Percentiles rank a stretch among this genome's conserved stretches.
Evolutionary conservation across 2,888 invertebrate species (phyloP).

Genomic region (Noctua janthe): DNA sequence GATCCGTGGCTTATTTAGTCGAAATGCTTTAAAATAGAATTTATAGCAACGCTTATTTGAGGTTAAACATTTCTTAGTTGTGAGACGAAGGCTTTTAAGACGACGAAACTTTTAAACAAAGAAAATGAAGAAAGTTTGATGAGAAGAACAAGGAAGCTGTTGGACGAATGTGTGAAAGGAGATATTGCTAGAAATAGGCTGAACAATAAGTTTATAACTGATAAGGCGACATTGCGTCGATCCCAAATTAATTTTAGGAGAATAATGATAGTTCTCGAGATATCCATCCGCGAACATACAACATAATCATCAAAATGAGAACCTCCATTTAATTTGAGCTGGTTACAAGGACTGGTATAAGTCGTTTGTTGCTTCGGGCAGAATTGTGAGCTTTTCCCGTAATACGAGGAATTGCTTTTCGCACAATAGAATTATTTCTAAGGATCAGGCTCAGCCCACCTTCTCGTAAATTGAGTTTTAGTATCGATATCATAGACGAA

Average conservation of each 20-base stretch:
- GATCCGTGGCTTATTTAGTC: slow-evolving; percentile 17
- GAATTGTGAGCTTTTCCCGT: slow-evolving; percentile 15
- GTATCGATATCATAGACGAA: neutral
- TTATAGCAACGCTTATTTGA: neutral
- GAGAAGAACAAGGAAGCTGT: neutral
- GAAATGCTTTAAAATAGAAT: neutral
- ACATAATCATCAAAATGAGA: neutral
- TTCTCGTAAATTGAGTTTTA: slow-evolving; percentile 10
- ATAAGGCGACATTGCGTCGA: neutral
- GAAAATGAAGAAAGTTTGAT: neutral
- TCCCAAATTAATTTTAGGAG: neutral
- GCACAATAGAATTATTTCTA: slow-evolving; percentile 41
- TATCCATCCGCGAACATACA: neutral
- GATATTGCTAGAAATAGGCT: neutral
- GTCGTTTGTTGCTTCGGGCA: slow-evolving; percentile 3
- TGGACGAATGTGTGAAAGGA: neutral
- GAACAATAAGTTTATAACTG: neutral
- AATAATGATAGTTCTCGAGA: neutral
- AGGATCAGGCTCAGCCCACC: neutral
- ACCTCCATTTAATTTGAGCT: neutral
- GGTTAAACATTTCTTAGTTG: neutral
- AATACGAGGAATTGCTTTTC: slow-evolving; percentile 32
- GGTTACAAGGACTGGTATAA: neutral
- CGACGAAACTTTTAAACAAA: neutral
- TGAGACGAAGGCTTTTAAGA: neutral